Percentiles rank a stretch among this genome's conserved stretches.
phyloP scores from a whole-genome alignment of 2,888 invertebrate species.

The Drosophila dives region DNA sequence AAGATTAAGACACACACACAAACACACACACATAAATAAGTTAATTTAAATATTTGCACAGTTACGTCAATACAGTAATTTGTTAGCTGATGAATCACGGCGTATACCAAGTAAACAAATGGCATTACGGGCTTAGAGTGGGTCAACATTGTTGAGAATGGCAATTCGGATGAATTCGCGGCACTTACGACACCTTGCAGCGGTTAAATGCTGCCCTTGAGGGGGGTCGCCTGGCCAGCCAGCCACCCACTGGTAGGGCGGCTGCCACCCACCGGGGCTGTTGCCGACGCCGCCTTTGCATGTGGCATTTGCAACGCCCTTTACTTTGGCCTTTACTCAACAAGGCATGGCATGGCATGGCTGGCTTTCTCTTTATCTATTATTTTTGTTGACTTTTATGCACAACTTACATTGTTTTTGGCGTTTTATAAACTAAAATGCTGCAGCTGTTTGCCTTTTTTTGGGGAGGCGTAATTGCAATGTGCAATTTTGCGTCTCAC shows the following conservation, averaged over 20 bases:
- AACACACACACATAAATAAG: background rate
- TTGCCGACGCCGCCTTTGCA: conserved; percentile 37
- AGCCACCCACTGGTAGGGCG: conserved; percentile 56
- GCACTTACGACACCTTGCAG: conserved; percentile 68
- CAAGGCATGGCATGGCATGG: background rate
- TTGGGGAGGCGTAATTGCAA: conserved; percentile 26
- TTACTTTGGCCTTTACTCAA: conserved; percentile 31
- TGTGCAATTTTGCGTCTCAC: conserved; percentile 46
- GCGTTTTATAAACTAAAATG: conserved; percentile 31
- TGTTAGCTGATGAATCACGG: conserved; percentile 58
- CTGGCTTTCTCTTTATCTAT: background rate
- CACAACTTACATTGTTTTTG: conserved; percentile 46
- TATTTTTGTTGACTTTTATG: conserved; percentile 4
- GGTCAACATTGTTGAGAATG: conserved; percentile 29
- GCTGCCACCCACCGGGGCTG: conserved; percentile 43
- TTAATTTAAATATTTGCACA: conserved; percentile 36
- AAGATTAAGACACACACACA: background rate
- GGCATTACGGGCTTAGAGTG: conserved; percentile 38
- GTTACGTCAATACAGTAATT: conserved; percentile 51
- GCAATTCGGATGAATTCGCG: conserved; percentile 43
- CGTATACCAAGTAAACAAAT: conserved; percentile 22
- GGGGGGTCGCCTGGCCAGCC: conserved; percentile 52
- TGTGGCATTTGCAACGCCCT: conserved; percentile 64
- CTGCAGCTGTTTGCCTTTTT: conserved; percentile 22
- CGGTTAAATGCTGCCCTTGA: conserved; percentile 66